These are phyloP conservation scores for Lanius collurio DNA, from an alignment of 2,113 vertebrate species.

Conservation along the genomic window DNA sequence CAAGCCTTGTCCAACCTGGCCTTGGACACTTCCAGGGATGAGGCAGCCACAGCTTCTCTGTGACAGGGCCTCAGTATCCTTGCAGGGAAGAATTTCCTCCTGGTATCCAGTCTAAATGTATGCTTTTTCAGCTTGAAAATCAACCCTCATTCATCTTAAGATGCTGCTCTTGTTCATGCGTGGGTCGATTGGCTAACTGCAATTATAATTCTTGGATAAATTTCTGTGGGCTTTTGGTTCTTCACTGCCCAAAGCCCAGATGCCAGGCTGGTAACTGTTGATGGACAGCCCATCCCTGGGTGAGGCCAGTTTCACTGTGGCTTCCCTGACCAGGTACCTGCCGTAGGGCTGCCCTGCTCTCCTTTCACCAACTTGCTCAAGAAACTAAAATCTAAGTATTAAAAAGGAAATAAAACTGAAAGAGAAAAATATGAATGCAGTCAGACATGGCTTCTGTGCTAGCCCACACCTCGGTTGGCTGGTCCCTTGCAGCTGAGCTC, in stretches of 20 bases:
- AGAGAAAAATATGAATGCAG: not conserved
- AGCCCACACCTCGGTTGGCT: not conserved
- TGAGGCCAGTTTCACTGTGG: fast-evolving
- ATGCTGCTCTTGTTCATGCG: fast-evolving
- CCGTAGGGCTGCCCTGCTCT: not conserved
- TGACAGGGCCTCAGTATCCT: not conserved
- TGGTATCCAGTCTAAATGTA: not conserved
- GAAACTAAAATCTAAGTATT: not conserved
- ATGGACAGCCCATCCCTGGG: not conserved
- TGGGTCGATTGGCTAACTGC: not conserved
- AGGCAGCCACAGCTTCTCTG: not conserved
- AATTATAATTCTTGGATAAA: fast-evolving
- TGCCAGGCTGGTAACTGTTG: fast-evolving
- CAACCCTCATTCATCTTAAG: not conserved
- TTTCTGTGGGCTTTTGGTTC: not conserved
- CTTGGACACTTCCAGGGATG: not conserved
- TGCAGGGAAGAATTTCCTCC: not conserved
- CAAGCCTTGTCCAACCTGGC: not conserved
- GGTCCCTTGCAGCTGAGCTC: constrained; percentile 1
- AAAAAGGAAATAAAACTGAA: not conserved
- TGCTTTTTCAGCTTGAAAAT: not conserved
- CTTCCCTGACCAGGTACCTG: not conserved
- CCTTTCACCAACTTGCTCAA: not conserved
- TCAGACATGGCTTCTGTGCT: not conserved
- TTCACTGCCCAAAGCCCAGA: fast-evolving